Evolutionary conservation across 2,888 invertebrate genomes (phyloP).

Genomic region (Bembecia ichneumoniformis): DNA sequence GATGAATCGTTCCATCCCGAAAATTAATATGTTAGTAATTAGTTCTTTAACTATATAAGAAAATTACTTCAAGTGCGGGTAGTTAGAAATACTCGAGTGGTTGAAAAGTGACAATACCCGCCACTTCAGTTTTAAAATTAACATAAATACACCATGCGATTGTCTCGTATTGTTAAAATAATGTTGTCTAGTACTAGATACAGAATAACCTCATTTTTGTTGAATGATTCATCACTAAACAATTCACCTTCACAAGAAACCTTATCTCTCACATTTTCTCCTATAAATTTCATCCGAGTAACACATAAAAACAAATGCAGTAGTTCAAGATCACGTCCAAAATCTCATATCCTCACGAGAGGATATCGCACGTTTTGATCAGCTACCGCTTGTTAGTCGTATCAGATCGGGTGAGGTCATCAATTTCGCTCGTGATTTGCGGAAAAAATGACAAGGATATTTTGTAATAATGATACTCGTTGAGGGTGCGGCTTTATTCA

Average conservation of each 20-base stretch:
- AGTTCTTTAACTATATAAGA: too few species aligned
- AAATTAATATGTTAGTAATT: too few species aligned
- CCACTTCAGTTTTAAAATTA: too few species aligned
- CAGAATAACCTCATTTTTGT: too few species aligned
- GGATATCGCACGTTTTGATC: slow-evolving; percentile 47
- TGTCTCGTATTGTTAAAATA: too few species aligned
- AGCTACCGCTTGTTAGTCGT: slow-evolving; percentile 57
- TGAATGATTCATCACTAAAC: not conserved
- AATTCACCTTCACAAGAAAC: not conserved
- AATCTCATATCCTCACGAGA: not conserved
- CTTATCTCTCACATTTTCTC: not conserved
- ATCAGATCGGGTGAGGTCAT: slow-evolving; percentile 49
- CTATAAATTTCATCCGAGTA: not conserved
- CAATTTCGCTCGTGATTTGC: slow-evolving; percentile 49
- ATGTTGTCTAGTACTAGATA: not conserved
- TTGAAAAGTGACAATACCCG: too few species aligned
- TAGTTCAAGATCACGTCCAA: not conserved
- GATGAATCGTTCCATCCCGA: too few species aligned
- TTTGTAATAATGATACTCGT: not conserved
- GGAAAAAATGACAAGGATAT: slow-evolving; percentile 19
- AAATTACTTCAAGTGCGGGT: too few species aligned
- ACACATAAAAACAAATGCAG: not conserved
- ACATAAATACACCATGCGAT: too few species aligned
- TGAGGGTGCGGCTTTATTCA: not conserved
- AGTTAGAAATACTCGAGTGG: too few species aligned